Evolutionary conservation across 2,797 vertebrate genomes (phyloP), one percentile per base, ranked within the genome.

Genomic region (Garrulus glandarius): DNA sequence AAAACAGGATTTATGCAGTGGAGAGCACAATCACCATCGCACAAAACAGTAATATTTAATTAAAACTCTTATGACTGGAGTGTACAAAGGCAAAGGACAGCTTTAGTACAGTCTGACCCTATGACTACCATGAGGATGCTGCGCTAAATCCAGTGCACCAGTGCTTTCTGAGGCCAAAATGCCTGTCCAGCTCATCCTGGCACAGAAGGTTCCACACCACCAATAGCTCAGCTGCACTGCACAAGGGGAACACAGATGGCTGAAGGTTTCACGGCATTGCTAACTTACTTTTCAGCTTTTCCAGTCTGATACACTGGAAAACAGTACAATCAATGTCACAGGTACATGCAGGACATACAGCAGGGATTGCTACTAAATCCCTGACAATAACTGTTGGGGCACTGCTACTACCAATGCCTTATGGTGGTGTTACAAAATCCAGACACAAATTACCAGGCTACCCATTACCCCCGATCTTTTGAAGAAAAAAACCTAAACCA

Each of bases 1-100:
- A 98, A 98, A 98, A 97, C 36, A 61, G 86, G 23, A 83, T 67
- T 92, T 63, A 83, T 44, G 46, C 47, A 93, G 86, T 34, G 83
- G 21, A 96, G 23, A 88, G 23, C 71, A 88, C 24, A 32, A 79
- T 15, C 56, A 46, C 21, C 46, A 34, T 3, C 78, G 21, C 36
- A 57, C 10, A 27, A 39, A 59, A 18, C n/a, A 64, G 32, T 5
- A 68, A 41, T 24, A 70, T 21, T 50, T 39, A 34, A 71, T 26
- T 19, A 19, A 67, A 67, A 67, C 4, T 71, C 36, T n/a, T 64
- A 10, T 13, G 63, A 13, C 0, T 5, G 14, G 29, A 52, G 14
- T 0, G 17, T 70, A 27, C 4, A 19, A 59, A 79, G 68, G 32
- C 75, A 61, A 72, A 68, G 43, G 29, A 59, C 24, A 5, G 3